Base-by-base conservation (phyloP, 2,797 vertebrate genomes). In the Lemur catta region DNA sequence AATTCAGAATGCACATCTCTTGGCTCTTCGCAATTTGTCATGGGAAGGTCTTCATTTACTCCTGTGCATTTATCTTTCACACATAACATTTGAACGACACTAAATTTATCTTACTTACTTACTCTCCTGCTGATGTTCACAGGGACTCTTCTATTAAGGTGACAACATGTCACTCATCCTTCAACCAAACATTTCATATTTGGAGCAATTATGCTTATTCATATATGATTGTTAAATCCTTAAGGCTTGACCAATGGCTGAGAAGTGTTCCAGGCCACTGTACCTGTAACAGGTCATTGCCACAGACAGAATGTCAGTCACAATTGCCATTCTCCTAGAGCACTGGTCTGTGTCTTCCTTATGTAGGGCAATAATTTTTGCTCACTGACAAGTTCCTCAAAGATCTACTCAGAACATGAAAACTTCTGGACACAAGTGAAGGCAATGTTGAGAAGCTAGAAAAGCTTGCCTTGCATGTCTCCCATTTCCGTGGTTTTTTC, bases 91-190 rank as follows among this genome's bases (percentile, higher is more conserved):
- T 75, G 46, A 75, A 89, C 55, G n/a, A 87, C 6, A 52, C 13
- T 71, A 14, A 69, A 46, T 84, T 76, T 50, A 88, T 72, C 61
- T 88, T 80, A 41, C 52, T 57, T 9, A 79, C 72, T 69, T 43
- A n/a, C 20, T 75, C 11, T 63, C 71, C 57, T 61, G 28, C 35
- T 84, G n/a, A 81, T 74, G 17, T n/a, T 86, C 57, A 85, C 63
- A 76, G 59, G 35, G 63, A 59, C 43, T 84, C 82, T 59, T 80
- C 74, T 65, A 87, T 80, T 71, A 72, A 93, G 38, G 72, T 71
- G 46, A 95, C 91, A 91, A 91, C n/a, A 8, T 67, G n/a, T 89
- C 81, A 57, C 11, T 92, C 6, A 22, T 43, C 61, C 38, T 76
- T 91, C 80, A 92, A 74, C 4, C 41, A 95, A 65, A 55, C 30